These are phyloP conservation scores for Upupa epops DNA, from an alignment of 2,113 vertebrate species.

Conservation along the genomic window DNA sequence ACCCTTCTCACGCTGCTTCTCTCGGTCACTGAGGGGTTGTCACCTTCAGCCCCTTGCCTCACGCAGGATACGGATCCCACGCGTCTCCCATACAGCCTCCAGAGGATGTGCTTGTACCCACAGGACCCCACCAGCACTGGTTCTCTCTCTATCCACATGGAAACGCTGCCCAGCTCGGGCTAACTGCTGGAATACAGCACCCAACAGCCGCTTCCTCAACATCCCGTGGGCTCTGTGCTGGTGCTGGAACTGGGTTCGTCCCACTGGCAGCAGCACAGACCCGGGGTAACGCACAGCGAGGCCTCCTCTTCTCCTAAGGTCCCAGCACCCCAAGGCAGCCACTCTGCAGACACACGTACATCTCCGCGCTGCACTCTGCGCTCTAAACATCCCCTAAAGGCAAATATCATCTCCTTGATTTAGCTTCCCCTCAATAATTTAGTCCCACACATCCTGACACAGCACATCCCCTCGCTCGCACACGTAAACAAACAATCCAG, in stretches of 20 bases:
- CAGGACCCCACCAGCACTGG: not conserved
- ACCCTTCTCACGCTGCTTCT: too few relatives aligned
- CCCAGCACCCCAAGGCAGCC: not conserved
- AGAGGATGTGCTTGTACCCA: not conserved
- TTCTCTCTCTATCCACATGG: not conserved
- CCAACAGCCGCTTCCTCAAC: not conserved
- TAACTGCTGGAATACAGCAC: not conserved
- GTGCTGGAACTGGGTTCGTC: not conserved
- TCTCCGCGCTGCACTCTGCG: not conserved
- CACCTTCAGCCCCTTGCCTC: not conserved
- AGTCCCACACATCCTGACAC: constrained; percentile 1
- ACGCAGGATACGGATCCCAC: not conserved
- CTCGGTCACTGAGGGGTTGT: too few relatives aligned
- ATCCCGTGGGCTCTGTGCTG: not conserved
- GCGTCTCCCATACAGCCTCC: not conserved
- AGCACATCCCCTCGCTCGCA: constrained; percentile 5
- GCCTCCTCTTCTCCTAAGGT: not conserved
- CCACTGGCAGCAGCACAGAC: not conserved
- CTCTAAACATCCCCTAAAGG: not conserved
- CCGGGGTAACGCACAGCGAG: not conserved
- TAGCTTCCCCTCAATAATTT: constrained; percentile 15
- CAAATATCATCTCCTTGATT: constrained; percentile 35
- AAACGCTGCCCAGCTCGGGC: not conserved
- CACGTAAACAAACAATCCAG: constrained; percentile 35
- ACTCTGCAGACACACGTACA: not conserved